Percentiles rank a stretch among this genome's conserved stretches.
These are phyloP conservation scores for Pollenia amentaria DNA, from an alignment of 2,888 invertebrate species.

Conservation along the genomic window DNA sequence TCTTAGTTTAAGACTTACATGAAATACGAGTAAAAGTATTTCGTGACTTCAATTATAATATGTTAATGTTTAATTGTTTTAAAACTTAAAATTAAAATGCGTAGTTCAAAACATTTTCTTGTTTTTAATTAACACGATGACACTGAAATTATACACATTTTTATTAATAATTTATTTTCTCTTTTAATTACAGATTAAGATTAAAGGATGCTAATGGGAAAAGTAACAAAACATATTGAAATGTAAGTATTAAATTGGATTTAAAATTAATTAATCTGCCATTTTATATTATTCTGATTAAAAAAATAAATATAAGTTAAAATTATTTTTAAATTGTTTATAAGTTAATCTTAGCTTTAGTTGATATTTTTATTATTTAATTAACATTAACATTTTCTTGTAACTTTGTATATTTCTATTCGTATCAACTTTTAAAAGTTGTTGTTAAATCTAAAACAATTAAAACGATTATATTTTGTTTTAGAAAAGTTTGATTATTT, in stretches of 20 bases:
- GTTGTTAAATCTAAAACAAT: too few species aligned
- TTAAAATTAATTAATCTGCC: neutral
- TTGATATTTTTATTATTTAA: too few species aligned
- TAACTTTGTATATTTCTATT: too few species aligned
- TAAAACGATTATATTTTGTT: too few species aligned
- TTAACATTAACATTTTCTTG: too few species aligned
- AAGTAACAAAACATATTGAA: neutral
- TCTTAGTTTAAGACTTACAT: neutral
- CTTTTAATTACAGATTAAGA: conserved; percentile 20
- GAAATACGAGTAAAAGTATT: neutral
- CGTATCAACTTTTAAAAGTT: too few species aligned
- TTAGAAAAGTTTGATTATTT: too few species aligned
- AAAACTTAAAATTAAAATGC: conserved; percentile 9
- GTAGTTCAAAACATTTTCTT: conserved; percentile 6
- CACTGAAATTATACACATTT: neutral
- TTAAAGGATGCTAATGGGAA: neutral
- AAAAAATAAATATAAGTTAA: too few species aligned
- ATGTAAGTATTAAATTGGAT: conserved; percentile 12
- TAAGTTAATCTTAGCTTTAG: too few species aligned
- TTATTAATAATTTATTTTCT: neutral
- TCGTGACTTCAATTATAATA: neutral
- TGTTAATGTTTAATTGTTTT: conserved; percentile 10
- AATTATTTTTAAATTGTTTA: too few species aligned
- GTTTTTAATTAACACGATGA: neutral
- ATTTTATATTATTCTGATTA: too few species aligned